Evolutionary conservation across 2,797 vertebrate species (phyloP), one percentile per base, ranked within the genome.

Genomic region (Hapalemur alaotrensis): DNA sequence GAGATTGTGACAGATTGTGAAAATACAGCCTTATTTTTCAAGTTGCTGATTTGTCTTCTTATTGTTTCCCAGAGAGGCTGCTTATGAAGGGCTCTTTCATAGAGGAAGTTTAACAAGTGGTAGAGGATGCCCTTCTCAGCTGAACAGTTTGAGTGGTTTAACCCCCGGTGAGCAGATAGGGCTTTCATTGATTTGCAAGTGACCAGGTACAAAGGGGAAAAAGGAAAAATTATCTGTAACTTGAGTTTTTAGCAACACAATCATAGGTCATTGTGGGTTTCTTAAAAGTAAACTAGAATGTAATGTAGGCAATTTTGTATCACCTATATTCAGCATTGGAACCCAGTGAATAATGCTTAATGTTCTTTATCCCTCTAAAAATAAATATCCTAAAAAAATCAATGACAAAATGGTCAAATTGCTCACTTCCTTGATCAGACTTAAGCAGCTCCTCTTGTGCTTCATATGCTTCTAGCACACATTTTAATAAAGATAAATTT

Each of bases 1-100:
- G 48, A 85, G 69, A 97, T 97, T 96, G 95, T 96, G 97, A 79
- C 65, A 95, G 30, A 96, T 50, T 89, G 78, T 61, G 48, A 85
- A 98, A 97, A 98, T 70, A 93, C 17, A 30, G 25, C 4, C 30
- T 89, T 87, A 96, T 81, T 95, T 87, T 97, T 96, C 88, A 94
- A 95, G 86, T 30, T 94, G 80, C 57, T 98, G 94, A 98, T 96
- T 97, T 97, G 50, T 97, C 98, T 96, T 95, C 72, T 20, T 89
- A 48, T 89, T 38, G 15, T n/a, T 75, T 59, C 72, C 95, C 87
- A 63, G 67, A 90, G 86, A 93, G 79, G 69, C 17, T 61, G 69
- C 61, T 78, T 69, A 41, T 41, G 95, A 94, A 96, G 88, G 57
- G 38, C 1, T 32, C 1, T 83, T 91, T 95, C 23, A 41, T 12